Evolutionary conservation across 2,888 invertebrate species (phyloP).

Genomic region (Acronicta leporina): DNA sequence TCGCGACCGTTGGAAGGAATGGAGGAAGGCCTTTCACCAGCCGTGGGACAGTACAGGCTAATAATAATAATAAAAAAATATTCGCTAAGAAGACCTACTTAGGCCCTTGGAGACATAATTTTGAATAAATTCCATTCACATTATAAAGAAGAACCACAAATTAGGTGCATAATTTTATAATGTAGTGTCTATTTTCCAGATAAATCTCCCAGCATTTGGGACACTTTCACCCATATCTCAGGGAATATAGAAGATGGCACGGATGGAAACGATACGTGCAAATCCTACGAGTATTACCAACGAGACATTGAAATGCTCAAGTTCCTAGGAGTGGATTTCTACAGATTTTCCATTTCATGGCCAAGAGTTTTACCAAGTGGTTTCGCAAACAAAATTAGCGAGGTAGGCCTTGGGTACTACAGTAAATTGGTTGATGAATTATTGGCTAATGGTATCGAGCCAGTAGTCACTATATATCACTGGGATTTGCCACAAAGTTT

Average conservation of each 20-base stretch:
- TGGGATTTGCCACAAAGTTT: constrained; percentile 88
- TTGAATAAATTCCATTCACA: too few species aligned
- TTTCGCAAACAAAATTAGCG: constrained; percentile 85
- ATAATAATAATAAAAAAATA: too few species aligned
- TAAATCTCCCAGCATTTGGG: constrained; percentile 90
- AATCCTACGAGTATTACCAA: constrained; percentile 90
- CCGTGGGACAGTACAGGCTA: too few species aligned
- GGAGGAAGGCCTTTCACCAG: too few species aligned
- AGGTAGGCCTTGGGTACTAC: constrained; percentile 91
- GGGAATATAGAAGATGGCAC: constrained; percentile 85
- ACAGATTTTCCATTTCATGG: constrained; percentile 91
- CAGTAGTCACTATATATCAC: constrained; percentile 89
- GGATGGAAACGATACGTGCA: constrained; percentile 90
- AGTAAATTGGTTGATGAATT: constrained; percentile 90
- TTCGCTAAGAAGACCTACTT: too few species aligned
- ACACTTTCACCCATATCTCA: constrained; percentile 84
- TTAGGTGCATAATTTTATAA: too few species aligned
- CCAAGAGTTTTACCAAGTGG: constrained; percentile 90
- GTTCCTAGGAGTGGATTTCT: constrained; percentile 83
- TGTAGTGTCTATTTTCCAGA: constrained; percentile 64
- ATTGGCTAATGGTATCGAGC: constrained; percentile 88
- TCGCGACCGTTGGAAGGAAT: too few species aligned
- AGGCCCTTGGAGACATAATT: too few species aligned
- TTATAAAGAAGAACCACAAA: too few species aligned
- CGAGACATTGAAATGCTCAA: constrained; percentile 85